phyloP scores from a whole-genome alignment of 2,888 invertebrate species.

The Helleia helle region DNA sequence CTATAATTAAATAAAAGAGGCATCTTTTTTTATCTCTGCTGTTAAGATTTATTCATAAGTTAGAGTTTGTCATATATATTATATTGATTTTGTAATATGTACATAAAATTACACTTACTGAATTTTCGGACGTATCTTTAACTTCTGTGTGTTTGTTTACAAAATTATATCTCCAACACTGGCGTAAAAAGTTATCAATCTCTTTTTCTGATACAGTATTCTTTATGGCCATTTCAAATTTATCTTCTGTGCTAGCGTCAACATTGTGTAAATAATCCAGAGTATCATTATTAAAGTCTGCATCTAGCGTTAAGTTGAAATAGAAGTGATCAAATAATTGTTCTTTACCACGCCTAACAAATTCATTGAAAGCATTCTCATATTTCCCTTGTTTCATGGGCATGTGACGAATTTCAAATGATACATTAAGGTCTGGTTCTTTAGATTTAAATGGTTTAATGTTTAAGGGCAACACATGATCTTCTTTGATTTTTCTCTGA shows the following conservation, averaged over 20 bases:
- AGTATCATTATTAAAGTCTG: constrained; percentile 30
- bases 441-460: constrained; percentile 38
- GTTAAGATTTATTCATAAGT: too few species aligned
- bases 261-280: constrained; percentile 45
- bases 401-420: constrained; percentile 43
- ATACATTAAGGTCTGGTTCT: constrained; percentile 46
- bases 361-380: constrained; percentile 54
- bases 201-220: constrained; percentile 47
- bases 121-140: constrained; percentile 31
- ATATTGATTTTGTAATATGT: too few species aligned
- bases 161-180: constrained; percentile 57
- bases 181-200: constrained; percentile 51
- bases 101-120: constrained; percentile 33
- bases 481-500: constrained; percentile 51
- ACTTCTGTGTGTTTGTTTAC: constrained; percentile 36
- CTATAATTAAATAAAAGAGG: too few species aligned
- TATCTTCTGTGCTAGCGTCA: constrained; percentile 55
- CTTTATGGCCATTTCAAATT: constrained; percentile 47
- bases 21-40: too few species aligned
- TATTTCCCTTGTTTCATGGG: constrained; percentile 44
- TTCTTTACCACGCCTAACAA: constrained; percentile 53
- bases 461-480: constrained; percentile 42
- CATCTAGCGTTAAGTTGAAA: constrained; percentile 28
- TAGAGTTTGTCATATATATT: too few species aligned
- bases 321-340: constrained; percentile 48